Conservation (phyloP, 2,797 vertebrate species). For the Epinephelus malabaricus region DNA sequence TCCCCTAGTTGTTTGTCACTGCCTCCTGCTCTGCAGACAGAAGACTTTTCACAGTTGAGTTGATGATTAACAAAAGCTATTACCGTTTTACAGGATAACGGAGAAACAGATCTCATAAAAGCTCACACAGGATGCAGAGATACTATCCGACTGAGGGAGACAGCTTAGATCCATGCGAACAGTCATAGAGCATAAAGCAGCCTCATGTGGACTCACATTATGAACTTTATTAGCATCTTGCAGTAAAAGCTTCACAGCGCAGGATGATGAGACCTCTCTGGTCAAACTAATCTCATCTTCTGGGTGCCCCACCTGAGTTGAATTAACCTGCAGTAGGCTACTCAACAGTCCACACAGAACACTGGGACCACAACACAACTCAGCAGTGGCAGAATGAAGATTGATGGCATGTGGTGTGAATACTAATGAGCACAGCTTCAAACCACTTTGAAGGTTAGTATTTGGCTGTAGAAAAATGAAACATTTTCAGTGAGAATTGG, state of each 20-base stretch:
- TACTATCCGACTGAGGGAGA: background rate
- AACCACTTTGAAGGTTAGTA: background rate
- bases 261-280: too few relatives aligned
- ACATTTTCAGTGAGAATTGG: background rate
- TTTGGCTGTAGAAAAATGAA: background rate
- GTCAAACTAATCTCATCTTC: too few relatives aligned
- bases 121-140: background rate
- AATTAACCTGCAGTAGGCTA: background rate
- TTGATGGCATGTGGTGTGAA: background rate
- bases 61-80: conserved; percentile 13
- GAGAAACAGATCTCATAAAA: conserved; percentile 12
- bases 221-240: too few relatives aligned
- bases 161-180: background rate
- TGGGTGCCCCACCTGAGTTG: too few relatives aligned
- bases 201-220: too few relatives aligned
- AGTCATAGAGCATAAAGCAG: too few relatives aligned
- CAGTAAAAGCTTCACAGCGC: too few relatives aligned
- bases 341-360: background rate
- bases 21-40: background rate
- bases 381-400: background rate
- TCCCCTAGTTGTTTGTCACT: conserved; percentile 10
- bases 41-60: conserved; percentile 8
- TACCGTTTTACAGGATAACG: background rate
- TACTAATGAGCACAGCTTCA: background rate
- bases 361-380: background rate